Evolutionary conservation across 2,888 invertebrate genomes (phyloP).

Genomic region (Campoplex nolae): DNA sequence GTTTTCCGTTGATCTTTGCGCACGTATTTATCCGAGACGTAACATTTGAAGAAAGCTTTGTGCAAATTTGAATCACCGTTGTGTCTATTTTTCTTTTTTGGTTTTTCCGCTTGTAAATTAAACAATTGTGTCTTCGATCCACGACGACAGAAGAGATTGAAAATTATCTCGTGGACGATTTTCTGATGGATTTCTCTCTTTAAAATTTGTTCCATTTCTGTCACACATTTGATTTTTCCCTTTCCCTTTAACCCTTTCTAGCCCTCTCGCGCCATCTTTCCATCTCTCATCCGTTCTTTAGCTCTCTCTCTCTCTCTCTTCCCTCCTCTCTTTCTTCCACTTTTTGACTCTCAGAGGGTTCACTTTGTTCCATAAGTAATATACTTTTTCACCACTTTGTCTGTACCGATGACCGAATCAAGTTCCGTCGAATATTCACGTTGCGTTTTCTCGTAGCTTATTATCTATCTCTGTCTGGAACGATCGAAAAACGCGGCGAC

Average conservation of each 20-base stretch:
- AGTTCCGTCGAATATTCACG: slow-evolving; percentile 11
- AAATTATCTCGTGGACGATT: not conserved
- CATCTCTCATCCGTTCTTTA: slow-evolving; percentile 38
- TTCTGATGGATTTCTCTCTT: not conserved
- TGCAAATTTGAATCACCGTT: not conserved
- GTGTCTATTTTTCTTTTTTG: no score
- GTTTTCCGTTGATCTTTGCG: not conserved
- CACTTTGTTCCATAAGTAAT: not conserved
- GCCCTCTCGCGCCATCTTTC: slow-evolving; percentile 21
- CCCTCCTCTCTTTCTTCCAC: slow-evolving; percentile 49
- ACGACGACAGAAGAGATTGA: not conserved
- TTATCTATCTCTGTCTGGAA: slow-evolving; percentile 40
- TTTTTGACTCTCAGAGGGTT: slow-evolving; percentile 4
- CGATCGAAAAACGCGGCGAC: slow-evolving; percentile 76
- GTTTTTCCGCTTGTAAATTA: not conserved
- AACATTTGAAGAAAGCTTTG: not conserved
- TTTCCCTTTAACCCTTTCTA: slow-evolving; percentile 62
- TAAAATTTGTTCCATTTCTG: not conserved
- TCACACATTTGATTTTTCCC: slow-evolving; percentile 28
- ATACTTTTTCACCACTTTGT: slow-evolving; percentile 9
- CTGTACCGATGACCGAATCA: slow-evolving; percentile 1
- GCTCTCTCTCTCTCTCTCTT: slow-evolving; percentile 55
- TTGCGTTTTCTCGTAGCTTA: slow-evolving; percentile 14
- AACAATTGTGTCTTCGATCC: not conserved
- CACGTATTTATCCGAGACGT: not conserved